Evolutionary conservation across 2,888 invertebrate genomes (phyloP), one percentile per base, ranked within the genome.

Genomic region (Cyclophora punctaria): DNA sequence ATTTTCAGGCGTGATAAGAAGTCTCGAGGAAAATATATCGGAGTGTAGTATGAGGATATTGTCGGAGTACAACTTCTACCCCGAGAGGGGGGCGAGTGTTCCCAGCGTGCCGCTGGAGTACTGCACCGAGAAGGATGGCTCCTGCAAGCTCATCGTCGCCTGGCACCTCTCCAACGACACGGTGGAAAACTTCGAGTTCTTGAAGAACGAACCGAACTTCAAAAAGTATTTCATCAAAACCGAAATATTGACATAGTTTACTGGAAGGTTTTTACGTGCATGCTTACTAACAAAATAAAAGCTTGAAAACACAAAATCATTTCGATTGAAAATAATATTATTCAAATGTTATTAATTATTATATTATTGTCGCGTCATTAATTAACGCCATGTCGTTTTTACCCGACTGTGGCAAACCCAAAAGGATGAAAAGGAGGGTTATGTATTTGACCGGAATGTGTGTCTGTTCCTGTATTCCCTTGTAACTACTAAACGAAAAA

Each of bases 151-250:
- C 2, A 70, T 80, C 2, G 69, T 81, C 0, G 86, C 83, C 0
- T 87, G 87, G 87, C 83, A 87, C 50, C 60, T 87, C 35, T 75
- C 84, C 7, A 86, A 87, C 52, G 49, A 65, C 0, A 74, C 79
- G 5, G 69, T 86, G 46, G 84, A 86, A 53, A 83, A 84, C 58
- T 86, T 82, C 57, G 86, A 83, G 53, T 83, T 80, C 55, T 66
- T 87, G 34, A 80, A 78, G 52, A 73, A 77, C 43, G 83, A 86
- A 52, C 59, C 60, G 0, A 69, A 62, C 6, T 86, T 87, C 53
- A 82, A 80, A 55, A 79, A 79, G 35, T 80, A 68, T 54, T 83
- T 83, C 47, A 68, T 83, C 44, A 73, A 71, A 49, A 53, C 63
- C n/a, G 63, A 44, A 20, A 20, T 20, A 20, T 20, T 20, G 20